Conservation (phyloP, 2,113 vertebrate genomes). For the Procavia capensis region DNA sequence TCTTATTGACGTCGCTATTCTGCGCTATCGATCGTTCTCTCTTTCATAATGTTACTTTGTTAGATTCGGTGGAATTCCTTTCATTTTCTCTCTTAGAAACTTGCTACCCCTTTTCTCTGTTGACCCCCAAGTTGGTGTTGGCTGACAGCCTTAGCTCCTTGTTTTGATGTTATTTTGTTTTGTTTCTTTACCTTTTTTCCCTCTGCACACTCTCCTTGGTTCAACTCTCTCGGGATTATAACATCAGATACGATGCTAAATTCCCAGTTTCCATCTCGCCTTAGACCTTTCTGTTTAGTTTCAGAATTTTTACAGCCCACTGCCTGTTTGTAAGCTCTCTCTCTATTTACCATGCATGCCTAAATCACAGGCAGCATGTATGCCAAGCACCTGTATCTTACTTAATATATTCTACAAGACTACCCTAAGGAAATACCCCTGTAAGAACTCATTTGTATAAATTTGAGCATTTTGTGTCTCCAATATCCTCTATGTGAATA, state of each 20-base stretch:
- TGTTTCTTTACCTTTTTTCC: background rate
- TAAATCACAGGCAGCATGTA: background rate
- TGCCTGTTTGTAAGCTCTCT: background rate
- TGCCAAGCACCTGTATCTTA: background rate
- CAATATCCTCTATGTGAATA: background rate
- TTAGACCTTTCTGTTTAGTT: background rate
- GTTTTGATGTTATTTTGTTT: background rate
- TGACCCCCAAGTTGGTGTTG: background rate
- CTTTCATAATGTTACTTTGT: background rate
- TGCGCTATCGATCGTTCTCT: background rate
- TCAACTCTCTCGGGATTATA: background rate
- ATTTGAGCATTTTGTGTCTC: background rate
- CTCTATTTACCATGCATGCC: background rate
- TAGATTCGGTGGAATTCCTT: background rate
- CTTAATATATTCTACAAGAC: background rate
- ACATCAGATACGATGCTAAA: background rate
- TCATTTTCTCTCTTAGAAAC: background rate
- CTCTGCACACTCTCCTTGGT: background rate
- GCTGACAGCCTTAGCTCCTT: background rate
- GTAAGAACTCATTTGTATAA: background rate
- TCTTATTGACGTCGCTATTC: background rate
- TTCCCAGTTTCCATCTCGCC: background rate
- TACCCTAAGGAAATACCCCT: background rate
- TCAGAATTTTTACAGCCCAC: background rate
- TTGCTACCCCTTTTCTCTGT: background rate